phyloP scores from a whole-genome alignment of 2,797 vertebrate species.

The Myoxocephalus aenaeus region DNA sequence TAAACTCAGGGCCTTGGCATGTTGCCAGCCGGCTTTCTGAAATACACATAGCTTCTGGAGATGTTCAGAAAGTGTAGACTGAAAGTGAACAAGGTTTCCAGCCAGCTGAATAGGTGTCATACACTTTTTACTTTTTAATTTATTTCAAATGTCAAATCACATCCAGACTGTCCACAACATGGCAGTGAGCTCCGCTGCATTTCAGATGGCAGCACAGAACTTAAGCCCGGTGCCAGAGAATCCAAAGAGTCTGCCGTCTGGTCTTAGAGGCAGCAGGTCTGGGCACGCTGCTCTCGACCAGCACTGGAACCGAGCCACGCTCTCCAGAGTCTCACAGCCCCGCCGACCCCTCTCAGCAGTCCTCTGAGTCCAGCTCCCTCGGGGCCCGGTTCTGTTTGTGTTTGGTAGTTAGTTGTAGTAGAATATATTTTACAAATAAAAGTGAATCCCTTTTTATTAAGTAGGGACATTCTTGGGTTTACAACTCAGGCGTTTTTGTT shows the following conservation, averaged over 20 bases:
- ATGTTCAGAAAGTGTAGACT: too few species aligned
- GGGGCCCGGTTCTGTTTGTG: conserved; percentile 23
- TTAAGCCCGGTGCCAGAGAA: conserved; percentile 9
- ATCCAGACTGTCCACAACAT: conserved; percentile 3
- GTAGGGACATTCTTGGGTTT: conserved; percentile 13
- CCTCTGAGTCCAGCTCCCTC: conserved; percentile 28
- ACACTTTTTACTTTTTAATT: neutral
- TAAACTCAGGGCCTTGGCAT: conserved; percentile 18
- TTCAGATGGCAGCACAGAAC: conserved; percentile 7
- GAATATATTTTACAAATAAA: conserved; percentile 23
- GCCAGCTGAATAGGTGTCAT: too few species aligned
- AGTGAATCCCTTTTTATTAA: conserved; percentile 18
- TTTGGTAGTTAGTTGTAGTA: conserved; percentile 31
- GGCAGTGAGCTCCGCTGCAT: conserved; percentile 1
- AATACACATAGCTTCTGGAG: too few species aligned
- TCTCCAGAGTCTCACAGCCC: conserved; percentile 47
- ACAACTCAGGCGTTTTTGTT: neutral
- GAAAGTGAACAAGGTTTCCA: too few species aligned
- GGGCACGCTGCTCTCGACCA: conserved; percentile 45
- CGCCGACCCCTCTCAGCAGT: conserved; percentile 11
- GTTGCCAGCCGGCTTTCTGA: neutral
- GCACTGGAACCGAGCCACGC: conserved; percentile 51
- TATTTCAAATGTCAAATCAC: neutral
- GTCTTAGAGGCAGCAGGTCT: conserved; percentile 51
- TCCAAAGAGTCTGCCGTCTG: conserved; percentile 19